These are phyloP conservation scores for Caenorhabditis latens DNA, from an alignment of 1,140 invertebrate genomes.

Conservation along the genomic window DNA sequence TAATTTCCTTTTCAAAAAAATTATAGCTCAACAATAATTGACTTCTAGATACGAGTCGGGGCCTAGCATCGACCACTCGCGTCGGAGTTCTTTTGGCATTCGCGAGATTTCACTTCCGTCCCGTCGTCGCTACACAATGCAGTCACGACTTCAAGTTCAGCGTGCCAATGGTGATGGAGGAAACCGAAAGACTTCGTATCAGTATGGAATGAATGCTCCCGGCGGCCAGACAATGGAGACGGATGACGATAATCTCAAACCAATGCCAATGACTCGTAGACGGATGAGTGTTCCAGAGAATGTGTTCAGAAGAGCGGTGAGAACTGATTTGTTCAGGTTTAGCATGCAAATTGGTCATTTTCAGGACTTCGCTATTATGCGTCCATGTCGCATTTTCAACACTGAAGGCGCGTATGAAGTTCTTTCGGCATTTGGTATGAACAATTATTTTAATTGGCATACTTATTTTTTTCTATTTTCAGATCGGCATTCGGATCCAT, in stretches of 20 bases:
- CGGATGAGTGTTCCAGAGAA: conserved; percentile 41
- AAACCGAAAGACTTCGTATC: conserved; percentile 41
- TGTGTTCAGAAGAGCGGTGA: conserved; percentile 38
- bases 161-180: conserved; percentile 28
- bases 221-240: background rate
- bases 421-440: conserved; percentile 18
- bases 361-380: conserved; percentile 37
- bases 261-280: conserved; percentile 29
- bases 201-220: conserved; percentile 35
- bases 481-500: conserved; percentile 44
- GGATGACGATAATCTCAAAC: conserved; percentile 16
- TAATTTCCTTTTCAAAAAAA: background rate
- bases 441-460: background rate
- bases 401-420: conserved; percentile 27
- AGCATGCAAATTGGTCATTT: background rate
- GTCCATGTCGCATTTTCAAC: conserved; percentile 22
- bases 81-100: conserved; percentile 41
- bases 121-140: conserved; percentile 45
- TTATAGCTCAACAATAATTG: background rate
- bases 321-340: background rate
- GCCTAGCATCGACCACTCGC: conserved; percentile 44
- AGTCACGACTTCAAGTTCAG: conserved; percentile 37
- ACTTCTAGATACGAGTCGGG: conserved; percentile 32
- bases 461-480: background rate
- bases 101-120: conserved; percentile 46